A percentile compares a stretch with the other conserved stretches of the same genome.
phyloP scores from a whole-genome alignment of 2,888 invertebrate genomes.

The Pristionchus mayeri region DNA sequence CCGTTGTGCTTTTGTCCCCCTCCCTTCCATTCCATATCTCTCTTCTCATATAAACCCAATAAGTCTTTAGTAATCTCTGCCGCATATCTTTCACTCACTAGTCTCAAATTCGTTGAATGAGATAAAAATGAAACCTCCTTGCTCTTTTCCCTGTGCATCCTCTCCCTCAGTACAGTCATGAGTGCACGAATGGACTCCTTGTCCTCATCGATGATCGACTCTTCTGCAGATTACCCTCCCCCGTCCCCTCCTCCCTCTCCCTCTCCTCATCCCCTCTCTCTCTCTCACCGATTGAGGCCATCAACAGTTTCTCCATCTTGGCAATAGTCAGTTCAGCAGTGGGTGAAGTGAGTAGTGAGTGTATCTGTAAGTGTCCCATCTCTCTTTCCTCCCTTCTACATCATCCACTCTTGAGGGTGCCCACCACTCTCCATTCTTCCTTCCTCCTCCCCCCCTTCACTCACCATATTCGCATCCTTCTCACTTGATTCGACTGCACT shows the following conservation, averaged over 20 bases:
- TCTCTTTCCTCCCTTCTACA: too few relatives aligned
- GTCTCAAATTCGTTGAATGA: not conserved
- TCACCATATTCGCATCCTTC: conserved; percentile 28
- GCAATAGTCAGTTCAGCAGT: conserved; percentile 13
- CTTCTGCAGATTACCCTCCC: conserved; percentile 11
- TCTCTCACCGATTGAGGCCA: not conserved
- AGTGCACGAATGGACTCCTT: conserved; percentile 2
- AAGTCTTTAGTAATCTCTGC: too few relatives aligned
- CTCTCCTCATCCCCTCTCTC: not conserved
- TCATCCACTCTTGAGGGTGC: too few relatives aligned
- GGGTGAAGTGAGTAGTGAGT: conserved; percentile 37
- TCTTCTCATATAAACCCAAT: too few relatives aligned
- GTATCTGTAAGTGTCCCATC: conserved; percentile 36
- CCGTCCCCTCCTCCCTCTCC: too few relatives aligned
- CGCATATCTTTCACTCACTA: not conserved
- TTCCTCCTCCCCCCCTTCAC: not conserved
- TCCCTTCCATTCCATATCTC: too few relatives aligned
- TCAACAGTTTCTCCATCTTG: not conserved
- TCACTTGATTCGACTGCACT: conserved; percentile 44
- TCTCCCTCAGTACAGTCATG: conserved; percentile 28
- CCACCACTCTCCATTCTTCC: too few relatives aligned
- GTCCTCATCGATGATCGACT: not conserved
- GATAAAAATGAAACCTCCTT: not conserved
- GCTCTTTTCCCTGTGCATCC: conserved; percentile 30
- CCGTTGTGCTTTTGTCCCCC: too few relatives aligned